These are phyloP conservation scores for Pemphredon lugubris DNA, from an alignment of 2,888 invertebrate genomes.

Conservation along the genomic window DNA sequence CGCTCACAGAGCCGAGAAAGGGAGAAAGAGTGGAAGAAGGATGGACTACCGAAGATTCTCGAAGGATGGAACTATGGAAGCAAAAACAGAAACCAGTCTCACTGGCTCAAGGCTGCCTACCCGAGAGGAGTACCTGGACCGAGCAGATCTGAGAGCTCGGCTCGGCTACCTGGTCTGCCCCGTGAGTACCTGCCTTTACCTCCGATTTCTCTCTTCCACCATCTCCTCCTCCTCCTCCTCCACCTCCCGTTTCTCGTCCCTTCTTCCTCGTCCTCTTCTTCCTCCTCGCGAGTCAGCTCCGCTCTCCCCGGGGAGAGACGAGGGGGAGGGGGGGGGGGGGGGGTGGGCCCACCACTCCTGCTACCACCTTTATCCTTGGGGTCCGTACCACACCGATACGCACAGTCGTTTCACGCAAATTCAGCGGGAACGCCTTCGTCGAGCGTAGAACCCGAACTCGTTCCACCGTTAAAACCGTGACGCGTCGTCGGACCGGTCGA, in stretches of 20 bases:
- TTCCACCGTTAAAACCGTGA: slow-evolving; percentile 72
- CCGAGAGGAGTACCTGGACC: slow-evolving; percentile 53
- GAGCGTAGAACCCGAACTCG: slow-evolving; percentile 59
- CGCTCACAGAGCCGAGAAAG: slow-evolving; percentile 46
- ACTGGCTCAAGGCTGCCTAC: slow-evolving; percentile 80
- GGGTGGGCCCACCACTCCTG: slow-evolving; percentile 37
- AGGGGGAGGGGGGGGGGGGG: too few relatives aligned
- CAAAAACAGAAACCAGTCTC: slow-evolving; percentile 80
- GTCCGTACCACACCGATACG: slow-evolving; percentile 52
- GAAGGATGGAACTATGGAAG: slow-evolving; percentile 79
- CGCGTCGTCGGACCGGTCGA: slow-evolving; percentile 66
- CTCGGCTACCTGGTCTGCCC: slow-evolving; percentile 59
- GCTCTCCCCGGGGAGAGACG: too few relatives aligned
- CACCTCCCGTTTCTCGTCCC: slow-evolving; percentile 11
- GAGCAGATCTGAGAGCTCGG: slow-evolving; percentile 24
- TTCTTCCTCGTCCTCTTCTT: slow-evolving; percentile 17
- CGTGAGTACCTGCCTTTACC: slow-evolving; percentile 62
- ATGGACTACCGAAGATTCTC: slow-evolving; percentile 75
- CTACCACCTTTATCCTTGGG: slow-evolving; percentile 67
- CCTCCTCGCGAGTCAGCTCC: slow-evolving; percentile 38
- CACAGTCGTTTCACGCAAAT: slow-evolving; percentile 77
- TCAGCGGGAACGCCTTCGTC: slow-evolving; percentile 69
- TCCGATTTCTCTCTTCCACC: slow-evolving; percentile 54
- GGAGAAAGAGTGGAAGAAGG: slow-evolving; percentile 71
- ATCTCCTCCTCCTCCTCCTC: slow-evolving; percentile 35